Percentiles rank a stretch among this genome's conserved stretches.
Evolutionary conservation across 2,888 invertebrate species (phyloP).

Genomic region (Synanthedon formicaeformis): DNA sequence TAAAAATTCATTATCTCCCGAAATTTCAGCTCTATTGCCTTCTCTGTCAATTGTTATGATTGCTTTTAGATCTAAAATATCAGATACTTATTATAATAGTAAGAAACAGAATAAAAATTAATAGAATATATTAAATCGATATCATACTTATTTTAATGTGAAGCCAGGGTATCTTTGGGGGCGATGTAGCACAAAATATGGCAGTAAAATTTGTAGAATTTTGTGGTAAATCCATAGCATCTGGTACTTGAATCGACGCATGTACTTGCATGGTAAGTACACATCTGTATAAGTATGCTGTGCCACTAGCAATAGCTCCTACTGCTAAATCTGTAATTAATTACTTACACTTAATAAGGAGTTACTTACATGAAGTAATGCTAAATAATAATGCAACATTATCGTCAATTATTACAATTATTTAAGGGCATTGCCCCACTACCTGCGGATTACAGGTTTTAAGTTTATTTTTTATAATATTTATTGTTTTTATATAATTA

Average conservation of each 20-base stretch:
- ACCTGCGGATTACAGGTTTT: too few species aligned
- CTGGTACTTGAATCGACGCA: conserved; percentile 35
- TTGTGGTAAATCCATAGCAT: conserved; percentile 43
- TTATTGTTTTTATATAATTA: too few species aligned
- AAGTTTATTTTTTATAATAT: too few species aligned
- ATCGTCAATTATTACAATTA: too few species aligned
- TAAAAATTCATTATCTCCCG: conserved; percentile 31
- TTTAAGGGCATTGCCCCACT: too few species aligned
- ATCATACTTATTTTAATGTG: conserved; percentile 30
- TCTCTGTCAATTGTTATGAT: conserved; percentile 39
- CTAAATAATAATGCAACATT: too few species aligned
- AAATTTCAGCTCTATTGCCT: conserved; percentile 33
- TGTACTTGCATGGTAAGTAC: conserved; percentile 42
- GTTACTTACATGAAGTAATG: background rate
- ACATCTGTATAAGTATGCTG: conserved; percentile 65
- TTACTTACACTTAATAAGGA: background rate
- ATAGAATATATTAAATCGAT: background rate
- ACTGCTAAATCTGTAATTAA: conserved; percentile 67
- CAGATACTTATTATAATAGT: background rate
- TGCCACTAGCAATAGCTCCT: conserved; percentile 70
- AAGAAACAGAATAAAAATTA: background rate
- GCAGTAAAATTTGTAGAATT: conserved; percentile 47
- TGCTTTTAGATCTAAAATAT: conserved; percentile 33
- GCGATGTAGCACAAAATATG: conserved; percentile 40
- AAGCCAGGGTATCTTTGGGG: conserved; percentile 25